Evolutionary conservation across 2,888 invertebrate genomes (phyloP), one percentile per base, ranked within the genome.

Genomic region (Agrochola circellaris): DNA sequence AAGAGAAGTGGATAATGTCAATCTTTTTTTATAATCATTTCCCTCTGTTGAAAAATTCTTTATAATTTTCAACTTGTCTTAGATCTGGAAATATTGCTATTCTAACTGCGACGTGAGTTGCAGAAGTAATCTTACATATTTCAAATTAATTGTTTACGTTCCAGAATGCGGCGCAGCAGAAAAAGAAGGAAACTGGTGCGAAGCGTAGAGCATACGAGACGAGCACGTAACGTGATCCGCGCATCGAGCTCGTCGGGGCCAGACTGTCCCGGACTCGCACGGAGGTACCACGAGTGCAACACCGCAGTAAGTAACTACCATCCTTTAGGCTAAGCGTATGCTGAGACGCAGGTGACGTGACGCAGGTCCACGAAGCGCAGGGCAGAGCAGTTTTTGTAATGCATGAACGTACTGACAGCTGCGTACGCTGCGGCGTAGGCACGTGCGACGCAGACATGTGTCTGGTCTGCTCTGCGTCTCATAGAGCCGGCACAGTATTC

Each of bases 261-360:
- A 0, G 95, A 98, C 88, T 98, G 98, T 92, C 97, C 98, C 62
- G 98, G 98, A 34, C 97, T 98, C 30, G 97, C 97, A 89, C 97
- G 98, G 90, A 97, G 98, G 76, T 98, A 98, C 94, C 98, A 98
- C 90, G 97, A 98, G 91, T 98, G 98, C 94, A 98, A 98, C 93
- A 98, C 97, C 85, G 97, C 98, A 97, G 98, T 98, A 94, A 97
- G 95, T 56, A 56, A n/a, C 56, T 13, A 56, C 5, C 56, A 56
- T 56, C 38, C 34, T 34, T 34, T 34, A 30, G 30, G 30, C 2
- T 30, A 30, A 30, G 30, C 30, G 30, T 30, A 30, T 30, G 30
- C 30, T 30, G 30, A 3, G 30, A 30, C 30, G 30, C 30, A 30
- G 30, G 30, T 30, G 30, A 30, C 30, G 30, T 30, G 30, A 30